Evolutionary conservation across 1,140 invertebrate genomes (phyloP).

Genomic region (Sycophaga agraensis): DNA sequence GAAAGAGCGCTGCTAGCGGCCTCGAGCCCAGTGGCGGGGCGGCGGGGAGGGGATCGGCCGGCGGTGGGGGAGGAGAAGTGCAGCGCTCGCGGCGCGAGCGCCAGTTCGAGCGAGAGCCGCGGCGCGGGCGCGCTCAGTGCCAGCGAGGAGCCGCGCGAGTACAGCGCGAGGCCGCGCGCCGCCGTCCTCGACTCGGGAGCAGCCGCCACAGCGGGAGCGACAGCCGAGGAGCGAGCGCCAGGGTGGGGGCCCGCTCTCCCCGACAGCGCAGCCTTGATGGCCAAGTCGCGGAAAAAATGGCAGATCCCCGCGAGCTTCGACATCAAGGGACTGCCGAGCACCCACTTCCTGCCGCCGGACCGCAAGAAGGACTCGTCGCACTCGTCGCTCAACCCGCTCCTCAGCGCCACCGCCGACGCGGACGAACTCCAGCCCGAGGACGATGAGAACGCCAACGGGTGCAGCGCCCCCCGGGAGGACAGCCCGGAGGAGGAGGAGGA

Average conservation of each 20-base stretch:
- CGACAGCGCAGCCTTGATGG: slow-evolving; percentile 15
- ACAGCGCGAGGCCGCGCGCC: slow-evolving; percentile 37
- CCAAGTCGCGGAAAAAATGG: slow-evolving; percentile 24
- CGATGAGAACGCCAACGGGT: neutral
- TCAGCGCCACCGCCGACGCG: slow-evolving; percentile 21
- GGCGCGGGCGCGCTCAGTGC: slow-evolving; percentile 24
- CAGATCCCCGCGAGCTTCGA: slow-evolving; percentile 29
- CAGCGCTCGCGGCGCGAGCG: neutral
- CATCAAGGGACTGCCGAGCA: slow-evolving; percentile 31
- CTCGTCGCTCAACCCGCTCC: slow-evolving; percentile 9
- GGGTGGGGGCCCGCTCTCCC: neutral
- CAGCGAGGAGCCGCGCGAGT: slow-evolving; percentile 50
- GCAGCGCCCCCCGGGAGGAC: neutral
- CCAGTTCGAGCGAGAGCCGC: neutral
- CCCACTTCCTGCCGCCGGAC: slow-evolving; percentile 29
- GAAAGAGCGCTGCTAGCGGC: slow-evolving; percentile 10
- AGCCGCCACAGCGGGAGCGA: slow-evolving; percentile 28
- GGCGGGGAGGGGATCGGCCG: neutral
- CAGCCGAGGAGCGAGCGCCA: neutral
- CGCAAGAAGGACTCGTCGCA: neutral
- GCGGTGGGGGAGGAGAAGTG: slow-evolving; percentile 1
- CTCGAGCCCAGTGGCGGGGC: neutral
- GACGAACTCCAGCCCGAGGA: slow-evolving; percentile 11
- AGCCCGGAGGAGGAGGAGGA: slow-evolving; percentile 17
- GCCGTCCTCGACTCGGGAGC: slow-evolving; percentile 23